A percentile compares a stretch with the other conserved stretches of the same genome.
phyloP scores from a whole-genome alignment of 2,113 vertebrate genomes.

The Oceanodroma tethys region DNA sequence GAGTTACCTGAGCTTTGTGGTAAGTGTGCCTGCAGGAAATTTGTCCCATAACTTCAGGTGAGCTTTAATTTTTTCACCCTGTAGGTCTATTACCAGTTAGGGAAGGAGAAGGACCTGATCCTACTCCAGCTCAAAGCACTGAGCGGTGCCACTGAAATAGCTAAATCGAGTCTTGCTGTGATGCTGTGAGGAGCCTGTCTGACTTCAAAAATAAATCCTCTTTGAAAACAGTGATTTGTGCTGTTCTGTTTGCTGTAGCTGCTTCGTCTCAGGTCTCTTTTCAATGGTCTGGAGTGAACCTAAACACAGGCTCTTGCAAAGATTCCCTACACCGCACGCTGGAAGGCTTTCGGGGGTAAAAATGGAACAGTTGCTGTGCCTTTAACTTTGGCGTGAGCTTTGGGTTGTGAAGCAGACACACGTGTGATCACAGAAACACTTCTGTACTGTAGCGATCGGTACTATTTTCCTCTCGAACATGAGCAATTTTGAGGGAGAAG shows the following conservation, averaged over 20 bases:
- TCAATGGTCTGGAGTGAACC: background rate
- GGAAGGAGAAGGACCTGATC: background rate
- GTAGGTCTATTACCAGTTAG: background rate
- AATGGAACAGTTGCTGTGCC: background rate
- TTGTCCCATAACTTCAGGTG: background rate
- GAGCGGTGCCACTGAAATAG: background rate
- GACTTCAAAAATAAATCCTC: background rate
- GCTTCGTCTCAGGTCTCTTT: background rate
- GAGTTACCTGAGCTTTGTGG: background rate
- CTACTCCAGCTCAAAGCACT: background rate
- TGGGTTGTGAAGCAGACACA: background rate
- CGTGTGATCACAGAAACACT: background rate
- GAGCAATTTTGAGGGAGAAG: background rate
- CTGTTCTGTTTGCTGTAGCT: background rate
- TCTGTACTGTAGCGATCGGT: background rate
- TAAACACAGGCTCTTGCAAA: background rate
- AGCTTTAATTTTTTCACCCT: background rate
- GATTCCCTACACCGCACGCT: background rate
- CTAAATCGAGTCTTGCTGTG: too few relatives aligned
- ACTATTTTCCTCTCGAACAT: background rate
- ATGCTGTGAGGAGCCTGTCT: background rate
- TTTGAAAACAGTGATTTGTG: background rate
- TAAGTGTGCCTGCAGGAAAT: background rate
- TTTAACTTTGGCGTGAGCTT: background rate
- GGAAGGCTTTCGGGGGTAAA: background rate